A percentile compares a stretch with the other conserved stretches of the same genome.
Evolutionary conservation across 2,113 vertebrate species (phyloP).

Genomic region (Triplophysa tibetana): DNA sequence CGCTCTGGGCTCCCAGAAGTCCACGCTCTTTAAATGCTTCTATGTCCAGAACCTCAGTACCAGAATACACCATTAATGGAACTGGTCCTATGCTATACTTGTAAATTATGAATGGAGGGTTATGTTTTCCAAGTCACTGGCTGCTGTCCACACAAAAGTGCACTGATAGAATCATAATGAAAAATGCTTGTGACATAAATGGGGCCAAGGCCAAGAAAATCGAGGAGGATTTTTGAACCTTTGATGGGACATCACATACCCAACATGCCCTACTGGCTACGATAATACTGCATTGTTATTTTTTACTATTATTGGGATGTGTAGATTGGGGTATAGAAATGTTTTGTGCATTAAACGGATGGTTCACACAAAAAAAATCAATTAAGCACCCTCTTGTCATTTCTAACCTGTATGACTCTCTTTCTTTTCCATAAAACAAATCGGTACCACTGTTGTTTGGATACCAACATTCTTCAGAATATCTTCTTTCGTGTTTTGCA

Average conservation of each 20-base stretch:
- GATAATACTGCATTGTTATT: too few species aligned
- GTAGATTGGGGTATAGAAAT: too few species aligned
- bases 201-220: constrained; percentile 24
- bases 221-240: background rate
- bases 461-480: too few species aligned
- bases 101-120: constrained; percentile 77
- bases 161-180: constrained; percentile 25
- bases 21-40: constrained; percentile 49
- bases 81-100: constrained; percentile 63
- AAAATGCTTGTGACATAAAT: constrained; percentile 34
- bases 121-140: constrained; percentile 66
- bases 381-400: too few species aligned
- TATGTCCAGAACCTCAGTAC: constrained; percentile 50
- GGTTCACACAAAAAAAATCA: too few species aligned
- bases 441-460: too few species aligned
- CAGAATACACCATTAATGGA: constrained; percentile 57
- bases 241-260: background rate
- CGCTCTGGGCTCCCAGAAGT: constrained; percentile 48
- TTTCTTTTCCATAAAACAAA: too few species aligned
- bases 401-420: too few species aligned
- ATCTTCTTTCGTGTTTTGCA: too few species aligned
- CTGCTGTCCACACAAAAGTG: constrained; percentile 67
- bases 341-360: too few species aligned
- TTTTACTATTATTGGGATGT: too few species aligned
- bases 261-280: background rate